Conservation (phyloP, 2,888 invertebrate genomes). For the Drosophila mulleri region DNA sequence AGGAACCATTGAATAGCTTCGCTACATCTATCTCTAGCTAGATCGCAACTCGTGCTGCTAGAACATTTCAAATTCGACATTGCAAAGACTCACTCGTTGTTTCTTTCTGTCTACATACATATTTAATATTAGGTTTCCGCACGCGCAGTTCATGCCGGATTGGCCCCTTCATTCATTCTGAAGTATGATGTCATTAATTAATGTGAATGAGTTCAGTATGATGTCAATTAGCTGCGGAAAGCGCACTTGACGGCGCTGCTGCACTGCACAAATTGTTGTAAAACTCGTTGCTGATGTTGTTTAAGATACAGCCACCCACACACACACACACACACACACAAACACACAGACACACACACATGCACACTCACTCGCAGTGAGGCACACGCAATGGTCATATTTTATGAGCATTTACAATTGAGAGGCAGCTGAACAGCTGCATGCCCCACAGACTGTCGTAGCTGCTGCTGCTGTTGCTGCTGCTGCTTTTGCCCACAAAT, state of each 20-base stretch:
- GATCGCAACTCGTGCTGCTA: neutral
- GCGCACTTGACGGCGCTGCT: conserved; percentile 66
- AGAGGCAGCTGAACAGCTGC: conserved; percentile 27
- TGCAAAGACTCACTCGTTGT: neutral
- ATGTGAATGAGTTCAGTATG: conserved; percentile 81
- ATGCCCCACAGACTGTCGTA: conserved; percentile 7
- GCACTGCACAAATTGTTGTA: conserved; percentile 61
- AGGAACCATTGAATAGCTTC: neutral
- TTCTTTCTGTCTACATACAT: conserved; percentile 5
- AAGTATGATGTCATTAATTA: conserved; percentile 79
- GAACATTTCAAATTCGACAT: conserved; percentile 22
- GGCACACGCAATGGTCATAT: conserved; percentile 40
- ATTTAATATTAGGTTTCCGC: conserved; percentile 22
- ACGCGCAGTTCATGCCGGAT: conserved; percentile 28
- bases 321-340: conserved; percentile 5
- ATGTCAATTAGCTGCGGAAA: conserved; percentile 80
- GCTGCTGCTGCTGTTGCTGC: conserved; percentile 13
- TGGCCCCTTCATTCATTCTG: conserved; percentile 46
- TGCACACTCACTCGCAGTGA: conserved; percentile 6
- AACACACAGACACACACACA: conserved; percentile 10
- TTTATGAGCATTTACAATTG: conserved; percentile 53
- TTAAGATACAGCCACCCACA: conserved; percentile 42
- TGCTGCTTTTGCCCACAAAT: conserved; percentile 15
- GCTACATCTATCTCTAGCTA: neutral
- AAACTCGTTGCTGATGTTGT: conserved; percentile 37